Evolutionary conservation across 2,888 invertebrate species (phyloP).

Genomic region (Watsonalla cultraria): DNA sequence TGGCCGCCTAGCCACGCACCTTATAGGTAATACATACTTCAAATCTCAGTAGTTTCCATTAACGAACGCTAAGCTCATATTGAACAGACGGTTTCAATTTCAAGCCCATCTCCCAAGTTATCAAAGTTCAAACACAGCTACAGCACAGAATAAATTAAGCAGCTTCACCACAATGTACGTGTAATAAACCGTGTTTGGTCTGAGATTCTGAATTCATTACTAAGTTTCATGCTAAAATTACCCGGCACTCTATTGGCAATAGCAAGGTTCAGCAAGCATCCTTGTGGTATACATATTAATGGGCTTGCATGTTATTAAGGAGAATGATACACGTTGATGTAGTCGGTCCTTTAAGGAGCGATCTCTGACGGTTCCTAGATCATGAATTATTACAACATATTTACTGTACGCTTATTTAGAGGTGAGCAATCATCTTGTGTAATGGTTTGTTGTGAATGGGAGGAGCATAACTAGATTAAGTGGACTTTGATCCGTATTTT

Average conservation of each 20-base stretch:
- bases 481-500: background rate
- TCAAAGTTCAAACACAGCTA: slow-evolving; percentile 20
- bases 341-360: slow-evolving; percentile 27
- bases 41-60: background rate
- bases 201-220: slow-evolving; percentile 68
- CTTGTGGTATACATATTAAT: slow-evolving; percentile 70
- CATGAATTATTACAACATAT: slow-evolving; percentile 26
- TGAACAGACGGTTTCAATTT: slow-evolving; percentile 6
- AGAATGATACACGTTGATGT: slow-evolving; percentile 30
- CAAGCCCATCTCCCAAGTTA: slow-evolving; percentile 6
- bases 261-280: slow-evolving; percentile 51
- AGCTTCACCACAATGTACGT: slow-evolving; percentile 31
- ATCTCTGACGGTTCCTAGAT: slow-evolving; percentile 28
- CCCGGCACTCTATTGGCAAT: slow-evolving; percentile 50
- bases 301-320: slow-evolving; percentile 52
- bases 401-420: background rate
- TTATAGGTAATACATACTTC: too few species aligned
- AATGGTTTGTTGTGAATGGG: background rate
- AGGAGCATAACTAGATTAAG: background rate
- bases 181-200: slow-evolving; percentile 53
- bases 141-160: slow-evolving; percentile 33
- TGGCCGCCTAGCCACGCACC: too few species aligned
- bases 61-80: background rate
- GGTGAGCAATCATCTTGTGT: background rate
- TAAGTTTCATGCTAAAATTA: slow-evolving; percentile 61